phyloP scores from a whole-genome alignment of 2,888 invertebrate species.

The Gortyna flavago region DNA sequence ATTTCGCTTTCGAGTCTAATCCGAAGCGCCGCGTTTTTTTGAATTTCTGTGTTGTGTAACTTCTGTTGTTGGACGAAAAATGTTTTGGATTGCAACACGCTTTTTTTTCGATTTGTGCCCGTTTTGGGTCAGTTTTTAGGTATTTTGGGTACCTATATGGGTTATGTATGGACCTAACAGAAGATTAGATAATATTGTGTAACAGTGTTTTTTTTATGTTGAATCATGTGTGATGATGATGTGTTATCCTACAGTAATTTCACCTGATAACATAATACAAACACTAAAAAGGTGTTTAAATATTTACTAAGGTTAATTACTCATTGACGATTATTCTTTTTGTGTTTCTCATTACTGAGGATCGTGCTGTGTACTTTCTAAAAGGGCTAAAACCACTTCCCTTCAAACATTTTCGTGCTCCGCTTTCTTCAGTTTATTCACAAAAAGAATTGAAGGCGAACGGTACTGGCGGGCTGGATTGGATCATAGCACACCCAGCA shows the following conservation, averaged over 20 bases:
- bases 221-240: background rate
- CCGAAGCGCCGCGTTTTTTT: constrained; percentile 54
- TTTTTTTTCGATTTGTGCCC: constrained; percentile 21
- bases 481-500: no score
- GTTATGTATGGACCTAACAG: background rate
- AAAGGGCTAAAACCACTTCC: background rate
- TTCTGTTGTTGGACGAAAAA: constrained; percentile 57
- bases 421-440: background rate
- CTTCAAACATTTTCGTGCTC: background rate
- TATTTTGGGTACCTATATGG: constrained; percentile 1
- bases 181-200: constrained; percentile 26
- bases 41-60: constrained; percentile 62
- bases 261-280: background rate
- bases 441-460: background rate
- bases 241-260: constrained; percentile 1
- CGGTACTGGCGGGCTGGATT: no score
- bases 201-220: background rate
- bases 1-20: constrained; percentile 53
- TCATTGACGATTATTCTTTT: no score
- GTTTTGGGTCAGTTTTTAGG: constrained; percentile 10
- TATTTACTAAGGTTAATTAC: background rate
- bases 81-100: constrained; percentile 52
- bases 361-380: background rate
- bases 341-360: background rate
- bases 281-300: background rate